phyloP scores from a whole-genome alignment of 2,113 vertebrate genomes.

The Gambusia affinis region DNA sequence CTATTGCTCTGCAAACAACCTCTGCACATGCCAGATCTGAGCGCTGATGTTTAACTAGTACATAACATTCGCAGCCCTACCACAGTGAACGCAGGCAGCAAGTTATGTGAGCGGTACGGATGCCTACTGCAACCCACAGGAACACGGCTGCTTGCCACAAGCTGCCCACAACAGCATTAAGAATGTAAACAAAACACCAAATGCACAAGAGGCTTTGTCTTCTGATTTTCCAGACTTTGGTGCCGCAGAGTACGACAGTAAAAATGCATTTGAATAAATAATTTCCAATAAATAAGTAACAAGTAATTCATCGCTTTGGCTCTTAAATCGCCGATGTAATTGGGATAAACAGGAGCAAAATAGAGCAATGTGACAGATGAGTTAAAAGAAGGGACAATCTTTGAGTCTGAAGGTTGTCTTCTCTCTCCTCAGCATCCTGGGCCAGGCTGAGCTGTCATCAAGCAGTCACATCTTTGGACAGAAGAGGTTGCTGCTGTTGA shows the following conservation, averaged over 20 bases:
- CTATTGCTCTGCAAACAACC: conserved; percentile 19
- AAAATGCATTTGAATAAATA: conserved; percentile 64
- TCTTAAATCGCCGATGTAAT: conserved; percentile 19
- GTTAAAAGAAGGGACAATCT: conserved; percentile 21
- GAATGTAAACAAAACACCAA: conserved; percentile 37
- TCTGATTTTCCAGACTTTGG: background rate
- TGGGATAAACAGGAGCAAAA: conserved; percentile 11
- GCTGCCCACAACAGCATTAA: conserved; percentile 18
- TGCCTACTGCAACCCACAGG: conserved; percentile 45
- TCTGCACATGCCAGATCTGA: background rate
- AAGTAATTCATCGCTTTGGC: conserved; percentile 29
- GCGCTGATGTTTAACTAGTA: conserved; percentile 13
- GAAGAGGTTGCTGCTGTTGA: conserved; percentile 81
- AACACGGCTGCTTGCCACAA: conserved; percentile 28
- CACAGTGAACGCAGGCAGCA: conserved; percentile 1
- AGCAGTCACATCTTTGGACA: conserved; percentile 77
- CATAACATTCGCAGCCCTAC: conserved; percentile 19
- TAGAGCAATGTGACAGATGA: conserved; percentile 5
- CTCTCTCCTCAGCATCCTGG: background rate
- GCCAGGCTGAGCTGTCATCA: conserved; percentile 54
- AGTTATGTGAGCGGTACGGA: background rate
- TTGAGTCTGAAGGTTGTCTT: conserved; percentile 11
- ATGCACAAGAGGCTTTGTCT: conserved; percentile 14
- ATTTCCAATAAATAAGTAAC: conserved; percentile 64
- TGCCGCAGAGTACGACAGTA: conserved; percentile 11